These are phyloP conservation scores for Ophion ventricosus DNA, from an alignment of 2,888 invertebrate species.

Conservation along the genomic window DNA sequence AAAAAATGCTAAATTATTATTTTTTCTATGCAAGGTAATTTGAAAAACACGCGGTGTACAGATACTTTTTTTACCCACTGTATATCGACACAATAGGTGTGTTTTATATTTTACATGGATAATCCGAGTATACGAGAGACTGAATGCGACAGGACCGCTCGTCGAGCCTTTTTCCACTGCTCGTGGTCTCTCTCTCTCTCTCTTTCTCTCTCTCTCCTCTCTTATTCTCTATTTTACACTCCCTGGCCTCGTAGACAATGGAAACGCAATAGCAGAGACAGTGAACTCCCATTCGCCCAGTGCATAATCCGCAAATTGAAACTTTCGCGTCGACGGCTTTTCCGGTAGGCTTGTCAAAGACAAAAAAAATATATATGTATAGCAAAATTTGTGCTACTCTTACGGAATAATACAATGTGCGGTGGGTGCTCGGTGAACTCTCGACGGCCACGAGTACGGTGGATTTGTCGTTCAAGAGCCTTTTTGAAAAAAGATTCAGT, in stretches of 20 bases:
- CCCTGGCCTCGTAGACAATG: conserved; percentile 39
- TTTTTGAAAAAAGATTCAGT: background rate
- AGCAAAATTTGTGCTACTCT: background rate
- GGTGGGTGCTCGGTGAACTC: background rate
- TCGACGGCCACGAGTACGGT: background rate
- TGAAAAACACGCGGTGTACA: too few species aligned
- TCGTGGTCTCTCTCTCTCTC: conserved; percentile 14
- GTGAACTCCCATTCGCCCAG: conserved; percentile 41
- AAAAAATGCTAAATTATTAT: too few species aligned
- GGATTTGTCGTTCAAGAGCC: conserved; percentile 26
- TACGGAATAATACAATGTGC: conserved; percentile 15
- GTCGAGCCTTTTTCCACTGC: conserved; percentile 35
- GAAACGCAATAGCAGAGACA: conserved; percentile 38
- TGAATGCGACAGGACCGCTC: background rate
- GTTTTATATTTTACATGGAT: too few species aligned
- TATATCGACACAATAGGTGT: too few species aligned
- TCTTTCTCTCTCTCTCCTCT: too few species aligned
- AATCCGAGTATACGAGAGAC: background rate
- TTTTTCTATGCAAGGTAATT: too few species aligned
- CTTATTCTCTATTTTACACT: background rate
- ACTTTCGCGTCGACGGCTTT: conserved; percentile 56
- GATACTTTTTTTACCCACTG: too few species aligned
- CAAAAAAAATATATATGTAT: conserved; percentile 27
- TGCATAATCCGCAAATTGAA: conserved; percentile 67
- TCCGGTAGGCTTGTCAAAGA: conserved; percentile 52